Evolutionary conservation across 2,797 vertebrate genomes (phyloP), one percentile per base, ranked within the genome.

Genomic region (Carduelis carduelis): DNA sequence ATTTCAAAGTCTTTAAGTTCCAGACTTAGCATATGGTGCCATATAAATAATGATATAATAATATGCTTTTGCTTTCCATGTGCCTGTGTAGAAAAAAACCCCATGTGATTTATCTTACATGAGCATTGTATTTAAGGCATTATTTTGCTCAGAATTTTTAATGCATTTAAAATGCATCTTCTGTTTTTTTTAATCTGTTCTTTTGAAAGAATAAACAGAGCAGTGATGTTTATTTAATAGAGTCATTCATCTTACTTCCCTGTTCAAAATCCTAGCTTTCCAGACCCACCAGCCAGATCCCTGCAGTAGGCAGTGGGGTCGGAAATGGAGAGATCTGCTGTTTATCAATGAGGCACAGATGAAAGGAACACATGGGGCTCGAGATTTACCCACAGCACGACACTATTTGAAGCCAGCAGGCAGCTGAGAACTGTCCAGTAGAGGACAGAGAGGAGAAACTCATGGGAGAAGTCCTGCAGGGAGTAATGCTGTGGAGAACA

Each of bases 11-110:
- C 93, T 95, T 95, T 96, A 97, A 90, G 77, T 95, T 96, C 90
- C 93, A 96, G 91, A 91, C 90, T 92, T 95, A 95, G 91, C 96
- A 96, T 96, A 97, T 95, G 96, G 96, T 89, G 70, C 94, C 91
- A 89, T 96, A 97, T 95, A 97, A 97, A 97, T 95, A 97, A 96
- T 96, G 94, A 95, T 95, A 93, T 96, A 96, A 96, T 96, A 97
- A 96, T 96, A 93, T 2, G 19, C 10, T 95, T 91, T 94, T 95
- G 56, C 74, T 91, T 96, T 95, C 76, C 50, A 37, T 91, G 84
- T 88, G 92, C 82, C 72, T 72, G 63, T 49, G 53, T 91, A 90
- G 74, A 41, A 88, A 91, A 88, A 87, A 83, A 83, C 70, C 17
- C 71, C 10, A 12, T 61, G 87, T 95, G 91, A 96, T 97, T 96